Conservation (phyloP, 2,888 invertebrate genomes). For the Macaria notata region DNA sequence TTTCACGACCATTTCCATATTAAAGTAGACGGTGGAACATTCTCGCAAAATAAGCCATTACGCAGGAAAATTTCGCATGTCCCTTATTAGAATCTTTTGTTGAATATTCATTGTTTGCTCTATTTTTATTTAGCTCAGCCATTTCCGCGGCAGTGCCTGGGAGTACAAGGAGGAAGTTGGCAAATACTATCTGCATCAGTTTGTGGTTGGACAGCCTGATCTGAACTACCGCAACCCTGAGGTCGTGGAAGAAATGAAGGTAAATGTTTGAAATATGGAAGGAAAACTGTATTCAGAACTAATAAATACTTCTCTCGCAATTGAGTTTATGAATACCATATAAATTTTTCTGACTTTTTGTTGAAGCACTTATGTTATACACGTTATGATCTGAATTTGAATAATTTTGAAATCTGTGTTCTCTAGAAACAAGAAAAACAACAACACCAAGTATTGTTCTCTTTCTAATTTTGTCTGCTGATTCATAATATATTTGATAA, state of each 20-base stretch:
- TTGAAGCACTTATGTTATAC: too few species aligned
- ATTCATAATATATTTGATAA: too few species aligned
- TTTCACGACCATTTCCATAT: too few species aligned
- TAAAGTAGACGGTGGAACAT: neutral
- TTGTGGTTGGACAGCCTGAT: slow-evolving; percentile 87
- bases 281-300: too few species aligned
- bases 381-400: too few species aligned
- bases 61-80: neutral
- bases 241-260: slow-evolving; percentile 83
- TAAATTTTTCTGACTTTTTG: too few species aligned
- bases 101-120: slow-evolving; percentile 1
- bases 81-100: slow-evolving; percentile 1
- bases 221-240: slow-evolving; percentile 87
- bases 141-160: slow-evolving; percentile 88
- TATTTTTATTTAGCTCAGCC: slow-evolving; percentile 59
- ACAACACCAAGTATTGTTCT: too few species aligned
- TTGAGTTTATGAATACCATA: too few species aligned
- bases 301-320: too few species aligned
- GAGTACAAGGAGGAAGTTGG: slow-evolving; percentile 84
- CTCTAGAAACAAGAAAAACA: too few species aligned
- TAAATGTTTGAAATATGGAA: slow-evolving; percentile 30
- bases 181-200: slow-evolving; percentile 89
- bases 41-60: neutral
- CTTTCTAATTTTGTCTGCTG: too few species aligned
- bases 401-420: too few species aligned